These are phyloP conservation scores for Oscheius sp. DNA, from an alignment of 2,888 invertebrate genomes.

Conservation along the genomic window DNA sequence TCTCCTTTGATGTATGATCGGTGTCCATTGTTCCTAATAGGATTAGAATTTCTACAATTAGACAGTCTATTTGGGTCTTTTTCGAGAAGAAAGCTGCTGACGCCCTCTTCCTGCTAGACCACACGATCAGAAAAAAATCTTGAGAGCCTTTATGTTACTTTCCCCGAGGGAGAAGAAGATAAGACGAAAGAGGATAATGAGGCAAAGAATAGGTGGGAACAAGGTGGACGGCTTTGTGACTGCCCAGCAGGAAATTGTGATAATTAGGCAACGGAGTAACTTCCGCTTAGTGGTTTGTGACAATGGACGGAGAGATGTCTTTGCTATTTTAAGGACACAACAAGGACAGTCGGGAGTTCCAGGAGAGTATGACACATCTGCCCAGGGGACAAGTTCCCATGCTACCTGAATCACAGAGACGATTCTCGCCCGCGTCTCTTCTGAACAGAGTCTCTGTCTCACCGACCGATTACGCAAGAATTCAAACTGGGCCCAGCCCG, in stretches of 20 bases:
- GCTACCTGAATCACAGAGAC: constrained; percentile 1
- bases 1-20: no score
- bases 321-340: background rate
- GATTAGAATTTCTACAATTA: no score
- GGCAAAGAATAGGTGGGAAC: constrained; percentile 1
- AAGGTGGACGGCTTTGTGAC: constrained; percentile 3
- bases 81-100: no score
- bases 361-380: background rate
- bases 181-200: background rate
- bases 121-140: no score
- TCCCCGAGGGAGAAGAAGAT: no score
- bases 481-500: constrained; percentile 20
- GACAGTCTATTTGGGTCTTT: no score
- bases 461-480: constrained; percentile 24
- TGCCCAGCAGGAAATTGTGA: constrained; percentile 27
- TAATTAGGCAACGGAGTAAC: constrained; percentile 22
- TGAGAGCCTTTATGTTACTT: no score
- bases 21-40: no score
- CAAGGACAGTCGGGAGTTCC: background rate
- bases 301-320: constrained; percentile 20
- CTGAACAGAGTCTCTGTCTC: background rate
- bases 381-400: constrained; percentile 23
- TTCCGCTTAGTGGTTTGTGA: background rate
- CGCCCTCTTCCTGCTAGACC: no score
- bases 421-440: background rate